Evolutionary conservation across 92 coral and sea anemone genomes (phyloP).

Genomic region (Porites rus): DNA sequence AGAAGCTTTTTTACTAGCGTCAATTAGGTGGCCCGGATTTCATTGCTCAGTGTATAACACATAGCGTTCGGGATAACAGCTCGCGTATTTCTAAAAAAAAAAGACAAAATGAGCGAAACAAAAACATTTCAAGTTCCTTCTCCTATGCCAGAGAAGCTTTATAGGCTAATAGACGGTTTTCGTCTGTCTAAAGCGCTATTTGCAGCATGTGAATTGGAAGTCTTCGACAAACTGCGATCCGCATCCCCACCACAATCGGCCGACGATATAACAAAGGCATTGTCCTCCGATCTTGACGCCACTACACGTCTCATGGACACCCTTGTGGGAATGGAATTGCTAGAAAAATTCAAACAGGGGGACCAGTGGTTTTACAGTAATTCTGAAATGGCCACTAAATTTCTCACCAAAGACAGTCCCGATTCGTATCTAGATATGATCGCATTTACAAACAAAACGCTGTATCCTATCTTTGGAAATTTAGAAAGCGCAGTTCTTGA

Average conservation of each 20-base stretch:
- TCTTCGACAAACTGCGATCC: not conserved
- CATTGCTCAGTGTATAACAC: too few species aligned
- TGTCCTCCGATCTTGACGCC: constrained; percentile 30
- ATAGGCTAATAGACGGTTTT: constrained; percentile 20
- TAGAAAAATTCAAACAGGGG: not conserved
- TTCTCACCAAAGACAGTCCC: not conserved
- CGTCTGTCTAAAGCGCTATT: constrained; percentile 28
- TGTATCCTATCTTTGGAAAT: not conserved
- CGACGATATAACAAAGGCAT: not conserved
- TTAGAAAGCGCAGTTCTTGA: not conserved
- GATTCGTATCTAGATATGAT: not conserved
- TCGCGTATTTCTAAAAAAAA: too few species aligned
- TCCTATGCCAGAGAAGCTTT: constrained; percentile 21
- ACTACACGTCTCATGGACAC: constrained; percentile 34
- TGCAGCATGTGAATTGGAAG: constrained; percentile 39
- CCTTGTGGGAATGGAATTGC: constrained; percentile 24
- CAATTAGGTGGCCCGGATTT: too few species aligned
- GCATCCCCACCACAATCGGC: constrained; percentile 29
- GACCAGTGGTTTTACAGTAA: not conserved
- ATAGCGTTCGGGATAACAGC: too few species aligned
- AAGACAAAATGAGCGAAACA: too few species aligned
- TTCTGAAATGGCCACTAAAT: not conserved
- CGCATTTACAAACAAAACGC: not conserved
- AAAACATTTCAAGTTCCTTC: not conserved
- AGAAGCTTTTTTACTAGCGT: too few species aligned